These are phyloP conservation scores for Drosophila eugracilis DNA, from an alignment of 1,140 invertebrate species.

Conservation along the genomic window DNA sequence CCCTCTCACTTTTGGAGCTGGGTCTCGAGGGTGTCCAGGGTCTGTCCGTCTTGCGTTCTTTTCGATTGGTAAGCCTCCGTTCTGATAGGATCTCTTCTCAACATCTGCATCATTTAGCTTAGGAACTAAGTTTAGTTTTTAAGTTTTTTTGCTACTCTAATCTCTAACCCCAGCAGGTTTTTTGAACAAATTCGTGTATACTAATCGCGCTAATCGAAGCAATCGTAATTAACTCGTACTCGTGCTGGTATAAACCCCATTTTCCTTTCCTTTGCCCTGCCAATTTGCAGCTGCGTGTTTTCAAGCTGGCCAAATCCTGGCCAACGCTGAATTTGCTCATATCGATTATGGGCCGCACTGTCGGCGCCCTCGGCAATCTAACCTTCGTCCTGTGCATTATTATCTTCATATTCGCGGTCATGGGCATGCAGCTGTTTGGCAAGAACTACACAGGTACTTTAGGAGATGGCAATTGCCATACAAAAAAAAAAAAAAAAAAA, in stretches of 20 bases:
- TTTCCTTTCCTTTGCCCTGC: conserved; percentile 23
- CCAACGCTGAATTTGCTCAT: conserved; percentile 99
- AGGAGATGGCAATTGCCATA: no score
- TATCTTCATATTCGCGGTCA: conserved; percentile 99
- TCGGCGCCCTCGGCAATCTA: conserved; percentile 98
- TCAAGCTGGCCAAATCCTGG: conserved; percentile 99
- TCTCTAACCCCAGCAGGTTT: conserved; percentile 17
- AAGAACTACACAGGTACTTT: conserved; percentile 93
- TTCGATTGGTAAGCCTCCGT: conserved; percentile 94
- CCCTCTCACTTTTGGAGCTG: conserved; percentile 96
- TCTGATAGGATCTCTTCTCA: no score
- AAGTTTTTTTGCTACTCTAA: conserved; percentile 21
- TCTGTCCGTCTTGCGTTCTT: conserved; percentile 97
- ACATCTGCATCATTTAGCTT: conserved; percentile 1
- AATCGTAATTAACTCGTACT: conserved; percentile 2
- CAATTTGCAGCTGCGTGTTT: conserved; percentile 95
- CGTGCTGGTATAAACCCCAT: neutral
- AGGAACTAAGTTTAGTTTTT: conserved; percentile 17
- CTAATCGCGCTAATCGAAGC: neutral
- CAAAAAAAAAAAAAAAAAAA: no score
- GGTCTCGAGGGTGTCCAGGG: conserved; percentile 97
- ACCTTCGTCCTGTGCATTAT: conserved; percentile 99
- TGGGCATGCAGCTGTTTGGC: conserved; percentile 99
- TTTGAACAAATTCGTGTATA: neutral
- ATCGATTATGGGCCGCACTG: conserved; percentile 98